Conservation (phyloP, 2,113 vertebrate species). For the Burhinus bistriatus region DNA sequence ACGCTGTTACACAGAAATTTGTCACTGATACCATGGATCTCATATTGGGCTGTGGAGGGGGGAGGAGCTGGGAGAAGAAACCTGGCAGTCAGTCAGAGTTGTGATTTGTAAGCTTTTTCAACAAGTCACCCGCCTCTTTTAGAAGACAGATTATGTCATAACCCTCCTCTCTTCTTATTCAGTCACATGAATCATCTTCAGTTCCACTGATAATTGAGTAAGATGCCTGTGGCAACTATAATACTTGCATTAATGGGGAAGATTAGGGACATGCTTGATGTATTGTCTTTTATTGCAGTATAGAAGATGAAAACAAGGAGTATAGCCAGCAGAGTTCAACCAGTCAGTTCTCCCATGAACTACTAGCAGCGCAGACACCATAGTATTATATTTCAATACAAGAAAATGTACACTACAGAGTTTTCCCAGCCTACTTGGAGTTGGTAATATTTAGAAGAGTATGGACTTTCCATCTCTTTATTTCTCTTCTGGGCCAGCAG, state of each 20-base stretch:
- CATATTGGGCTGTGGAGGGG: not conserved
- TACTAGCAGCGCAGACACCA: not conserved
- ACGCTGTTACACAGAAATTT: not conserved
- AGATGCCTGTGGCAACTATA: not conserved
- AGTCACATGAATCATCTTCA: not conserved
- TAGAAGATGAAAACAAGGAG: not conserved
- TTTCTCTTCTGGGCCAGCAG: not conserved
- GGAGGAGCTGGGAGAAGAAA: not conserved
- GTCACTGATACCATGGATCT: not conserved
- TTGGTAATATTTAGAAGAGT: not conserved
- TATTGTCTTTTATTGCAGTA: not conserved
- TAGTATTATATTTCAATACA: not conserved
- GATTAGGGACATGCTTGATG: not conserved
- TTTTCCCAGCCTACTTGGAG: not conserved
- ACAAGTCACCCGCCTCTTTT: not conserved
- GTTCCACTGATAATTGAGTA: not conserved
- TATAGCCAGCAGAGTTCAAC: not conserved
- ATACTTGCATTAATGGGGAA: not conserved
- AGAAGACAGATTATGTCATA: not conserved
- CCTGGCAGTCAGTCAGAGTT: not conserved
- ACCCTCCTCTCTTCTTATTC: not conserved
- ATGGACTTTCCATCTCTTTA: not conserved
- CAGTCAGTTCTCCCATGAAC: not conserved
- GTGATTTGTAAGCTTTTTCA: slow-evolving; percentile 10
- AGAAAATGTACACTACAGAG: not conserved